Evolutionary conservation across 2,113 vertebrate species (phyloP), one percentile per base, ranked within the genome.

Genomic region (Mola mola): DNA sequence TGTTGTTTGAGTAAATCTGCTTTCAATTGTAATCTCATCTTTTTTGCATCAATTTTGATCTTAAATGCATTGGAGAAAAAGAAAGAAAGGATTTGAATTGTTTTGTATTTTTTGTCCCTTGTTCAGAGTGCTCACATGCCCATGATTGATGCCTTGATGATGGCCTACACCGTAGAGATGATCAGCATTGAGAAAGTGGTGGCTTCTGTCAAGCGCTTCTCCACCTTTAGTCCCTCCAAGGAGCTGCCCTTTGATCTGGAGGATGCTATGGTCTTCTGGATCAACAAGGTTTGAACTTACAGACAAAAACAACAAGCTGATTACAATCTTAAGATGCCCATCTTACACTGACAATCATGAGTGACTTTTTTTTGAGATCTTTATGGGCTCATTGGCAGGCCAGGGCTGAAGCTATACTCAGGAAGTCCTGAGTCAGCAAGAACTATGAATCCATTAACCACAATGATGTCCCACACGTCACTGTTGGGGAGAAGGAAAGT

Each of bases 151-250:
- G 94, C 96, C 26, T 93, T 99, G 3, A 99, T 99, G 97, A 97
- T 98, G 95, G 96, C 95, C 58, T 98, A 98, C 85, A 98, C 97
- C 0, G 96, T 99, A 55, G 96, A 98, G 88, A 98, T 99, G 97
- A 98, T 99, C 91, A 99, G 97, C 94, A 98, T 98, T 1, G 97
- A 99, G 66, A 98, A 96, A 81, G 97, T 98, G 50, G 96, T 99
- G 31, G 93, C 95, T 33, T 97, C 95, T 0, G 95, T 99, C 81
- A 95, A 96, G 73, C 95, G 95, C 72, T 99, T 99, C 86, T 98
- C 97, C 20, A 98, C 97, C 0, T 99, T 99, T 89, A 97, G 96
- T 67, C 96, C 97, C 92, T 98, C 96, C 0, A 96, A 98, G 72
- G 96, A 99, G 70, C 92, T 99, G n/a, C 97, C 97, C 6, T 99